Evolutionary conservation across 2,113 vertebrate species (phyloP).

Genomic region (Aphyosemion australe): DNA sequence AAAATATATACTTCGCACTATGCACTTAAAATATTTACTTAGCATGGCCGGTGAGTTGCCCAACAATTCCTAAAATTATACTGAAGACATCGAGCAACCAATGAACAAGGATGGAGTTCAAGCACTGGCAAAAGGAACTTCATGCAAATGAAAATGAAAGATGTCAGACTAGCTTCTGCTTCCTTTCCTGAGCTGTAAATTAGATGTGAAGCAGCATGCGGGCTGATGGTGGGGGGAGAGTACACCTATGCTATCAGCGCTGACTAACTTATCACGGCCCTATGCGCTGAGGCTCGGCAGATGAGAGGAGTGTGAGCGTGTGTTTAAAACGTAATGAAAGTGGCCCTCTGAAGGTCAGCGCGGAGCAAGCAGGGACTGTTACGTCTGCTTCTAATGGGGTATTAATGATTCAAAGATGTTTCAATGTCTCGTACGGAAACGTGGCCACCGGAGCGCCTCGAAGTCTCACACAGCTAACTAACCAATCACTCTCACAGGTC

Average conservation of each 20-base stretch:
- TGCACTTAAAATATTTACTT: conserved; percentile 35
- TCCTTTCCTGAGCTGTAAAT: conserved; percentile 57
- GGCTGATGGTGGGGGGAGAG: conserved; percentile 50
- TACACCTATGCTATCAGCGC: conserved; percentile 52
- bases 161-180: conserved; percentile 60
- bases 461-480: conserved; percentile 12
- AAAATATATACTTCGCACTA: too few species aligned
- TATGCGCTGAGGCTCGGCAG: conserved; percentile 34
- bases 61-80: conserved; percentile 34
- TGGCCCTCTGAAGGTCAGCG: conserved; percentile 70
- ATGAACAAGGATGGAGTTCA: conserved; percentile 28
- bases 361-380: conserved; percentile 49
- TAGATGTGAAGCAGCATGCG: conserved; percentile 68
- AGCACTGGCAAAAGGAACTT: background rate
- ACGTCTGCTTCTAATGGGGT: conserved; percentile 68
- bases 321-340: conserved; percentile 73
- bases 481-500: conserved; percentile 1
- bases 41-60: conserved; percentile 32
- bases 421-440: conserved; percentile 31
- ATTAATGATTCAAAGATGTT: conserved; percentile 73
- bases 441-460: conserved; percentile 35
- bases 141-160: conserved; percentile 49
- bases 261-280: conserved; percentile 52
- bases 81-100: conserved; percentile 58
- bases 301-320: conserved; percentile 39